Base-by-base conservation (phyloP, 2,888 invertebrate species). In the Parnassius mnemosyne region DNA sequence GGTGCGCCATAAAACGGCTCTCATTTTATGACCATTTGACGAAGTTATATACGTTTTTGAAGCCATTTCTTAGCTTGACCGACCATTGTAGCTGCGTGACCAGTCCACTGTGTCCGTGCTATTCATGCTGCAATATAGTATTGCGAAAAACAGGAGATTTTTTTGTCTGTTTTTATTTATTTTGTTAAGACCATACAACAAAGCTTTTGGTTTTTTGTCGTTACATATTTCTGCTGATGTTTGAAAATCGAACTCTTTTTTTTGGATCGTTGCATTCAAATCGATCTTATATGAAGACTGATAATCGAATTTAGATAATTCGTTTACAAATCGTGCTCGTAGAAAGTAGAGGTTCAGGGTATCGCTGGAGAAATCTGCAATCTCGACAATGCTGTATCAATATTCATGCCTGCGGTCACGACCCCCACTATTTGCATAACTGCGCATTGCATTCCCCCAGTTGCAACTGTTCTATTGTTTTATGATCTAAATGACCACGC, bases 401-500 rank as follows among this genome's bases (percentile, higher is more conserved):
- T 90, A 90, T 90, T 89, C 90, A 90, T 90, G 85, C 84, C 81
- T 80, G 79, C 84, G 89, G 89, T 88, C 89, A 88, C 87, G 90
- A 89, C 89, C 89, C 74, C 79, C 68, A 78, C 81, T 84, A 90
- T 90, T 90, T 89, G 89, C 90, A 90, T 90, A 87, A 85, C 88
- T 85, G 88, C 84, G 85, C 85, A 83, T 81, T 85, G 84, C 89
- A 87, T 89, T 88, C 84, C 80, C 85, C 80, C 75, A 75, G 77
- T 76, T 83, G 87, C 88, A 88, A 87, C 89, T 85, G 89, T 87
- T 87, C 88, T 88, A 90, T 90, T 89, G 89, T 89, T 88, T 89
- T 89, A 90, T 89, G 89, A 88, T 89, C 90, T 85, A 89, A 89
- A 89, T 90, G 89, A 90, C 89, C 89, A 84, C 80, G 83, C 85